phyloP scores from a whole-genome alignment of 2,797 vertebrate genomes.

The Emys orbicularis region DNA sequence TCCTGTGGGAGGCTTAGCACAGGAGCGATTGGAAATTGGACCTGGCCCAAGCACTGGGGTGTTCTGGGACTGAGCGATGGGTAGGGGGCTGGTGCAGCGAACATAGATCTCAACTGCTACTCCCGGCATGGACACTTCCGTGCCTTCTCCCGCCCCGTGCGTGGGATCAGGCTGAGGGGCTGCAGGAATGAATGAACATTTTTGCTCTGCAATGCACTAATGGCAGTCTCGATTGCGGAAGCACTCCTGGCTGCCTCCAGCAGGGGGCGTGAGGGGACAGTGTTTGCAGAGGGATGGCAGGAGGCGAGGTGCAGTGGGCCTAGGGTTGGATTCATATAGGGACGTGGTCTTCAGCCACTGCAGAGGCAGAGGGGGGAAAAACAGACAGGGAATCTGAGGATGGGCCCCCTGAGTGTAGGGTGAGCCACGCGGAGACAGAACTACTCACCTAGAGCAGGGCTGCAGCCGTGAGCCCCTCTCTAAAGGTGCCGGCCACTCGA shows the following conservation, averaged over 20 bases:
- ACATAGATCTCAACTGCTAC: too few relatives aligned
- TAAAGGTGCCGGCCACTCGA: neutral
- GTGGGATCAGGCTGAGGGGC: too few relatives aligned
- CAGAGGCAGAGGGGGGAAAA: neutral
- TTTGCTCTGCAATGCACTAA: neutral
- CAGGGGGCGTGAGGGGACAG: neutral
- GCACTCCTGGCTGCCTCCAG: neutral
- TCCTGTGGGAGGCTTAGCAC: neutral
- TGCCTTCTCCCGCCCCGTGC: neutral
- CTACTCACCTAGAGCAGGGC: neutral
- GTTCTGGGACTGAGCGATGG: neutral
- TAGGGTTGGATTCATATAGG: neutral
- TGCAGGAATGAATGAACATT: neutral
- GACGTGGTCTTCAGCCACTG: neutral
- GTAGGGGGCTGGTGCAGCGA: neutral
- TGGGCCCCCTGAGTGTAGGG: neutral
- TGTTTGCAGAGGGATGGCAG: neutral
- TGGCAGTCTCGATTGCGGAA: neutral
- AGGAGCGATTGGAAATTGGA: neutral
- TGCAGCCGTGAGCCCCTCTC: neutral
- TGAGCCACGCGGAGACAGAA: neutral
- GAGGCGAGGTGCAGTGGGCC: neutral
- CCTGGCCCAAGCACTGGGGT: neutral
- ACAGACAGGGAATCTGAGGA: neutral
- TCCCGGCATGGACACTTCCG: neutral